phyloP scores from a whole-genome alignment of 2,113 vertebrate species.

The Brienomyrus longianalis region DNA sequence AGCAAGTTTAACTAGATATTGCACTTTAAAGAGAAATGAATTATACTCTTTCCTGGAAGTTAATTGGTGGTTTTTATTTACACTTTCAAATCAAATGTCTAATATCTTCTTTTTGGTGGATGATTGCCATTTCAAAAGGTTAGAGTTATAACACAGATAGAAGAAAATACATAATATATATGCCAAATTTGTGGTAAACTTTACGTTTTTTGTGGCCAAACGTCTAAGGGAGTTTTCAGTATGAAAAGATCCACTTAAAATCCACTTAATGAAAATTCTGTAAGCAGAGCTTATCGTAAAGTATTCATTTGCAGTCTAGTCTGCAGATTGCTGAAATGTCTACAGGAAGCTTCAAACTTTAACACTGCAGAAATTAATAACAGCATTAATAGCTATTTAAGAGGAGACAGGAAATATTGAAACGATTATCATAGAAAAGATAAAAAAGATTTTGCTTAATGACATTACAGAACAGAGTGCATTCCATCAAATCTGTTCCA shows the following conservation, averaged over 20 bases:
- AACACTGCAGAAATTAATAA: constrained; percentile 61
- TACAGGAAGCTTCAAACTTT: background rate
- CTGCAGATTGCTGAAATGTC: background rate
- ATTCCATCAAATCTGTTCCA: constrained; percentile 95
- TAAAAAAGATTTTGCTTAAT: constrained; percentile 61
- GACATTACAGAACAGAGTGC: constrained; percentile 84
- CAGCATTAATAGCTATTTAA: constrained; percentile 54
- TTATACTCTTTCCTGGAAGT: background rate
- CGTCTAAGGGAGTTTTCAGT: background rate
- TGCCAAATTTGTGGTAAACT: background rate
- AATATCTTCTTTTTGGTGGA: background rate
- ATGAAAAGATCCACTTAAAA: background rate
- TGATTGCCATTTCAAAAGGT: background rate
- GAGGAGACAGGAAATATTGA: constrained; percentile 66
- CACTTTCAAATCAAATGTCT: background rate
- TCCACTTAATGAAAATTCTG: background rate
- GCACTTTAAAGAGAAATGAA: background rate
- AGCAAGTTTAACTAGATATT: background rate
- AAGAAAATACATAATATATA: background rate
- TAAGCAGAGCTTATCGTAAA: background rate
- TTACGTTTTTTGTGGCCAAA: background rate
- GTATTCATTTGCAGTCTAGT: no score
- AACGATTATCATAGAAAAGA: constrained; percentile 51
- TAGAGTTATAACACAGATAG: background rate
- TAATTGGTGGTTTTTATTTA: background rate